These are phyloP conservation scores for Syrrhaptes paradoxus DNA, from an alignment of 2,113 vertebrate species.

Conservation along the genomic window DNA sequence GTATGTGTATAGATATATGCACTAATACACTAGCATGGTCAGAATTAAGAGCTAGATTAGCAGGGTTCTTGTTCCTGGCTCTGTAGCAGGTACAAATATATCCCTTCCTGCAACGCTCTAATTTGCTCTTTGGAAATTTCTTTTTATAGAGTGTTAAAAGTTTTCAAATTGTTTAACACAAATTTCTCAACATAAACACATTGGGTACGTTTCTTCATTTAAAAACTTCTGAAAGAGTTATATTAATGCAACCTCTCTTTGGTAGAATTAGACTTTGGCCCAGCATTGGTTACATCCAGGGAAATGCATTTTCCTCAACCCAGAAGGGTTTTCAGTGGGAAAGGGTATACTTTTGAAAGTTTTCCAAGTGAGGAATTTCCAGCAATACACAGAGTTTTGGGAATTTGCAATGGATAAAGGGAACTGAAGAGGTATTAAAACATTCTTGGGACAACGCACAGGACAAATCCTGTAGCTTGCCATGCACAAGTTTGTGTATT, in stretches of 20 bases:
- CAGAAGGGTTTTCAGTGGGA: slow-evolving; percentile 18
- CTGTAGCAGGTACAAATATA: background rate
- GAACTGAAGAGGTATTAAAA: slow-evolving; percentile 22
- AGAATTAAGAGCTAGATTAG: background rate
- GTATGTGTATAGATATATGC: background rate
- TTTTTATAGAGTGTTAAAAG: background rate
- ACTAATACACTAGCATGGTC: background rate
- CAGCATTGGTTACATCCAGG: background rate
- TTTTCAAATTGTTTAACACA: background rate
- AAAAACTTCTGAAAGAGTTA: background rate
- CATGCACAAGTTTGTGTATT: slow-evolving; percentile 26
- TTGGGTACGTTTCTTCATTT: background rate
- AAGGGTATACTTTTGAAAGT: slow-evolving; percentile 9
- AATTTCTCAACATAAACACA: background rate
- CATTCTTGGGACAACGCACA: slow-evolving; percentile 2
- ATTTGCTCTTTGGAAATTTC: background rate
- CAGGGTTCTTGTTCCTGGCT: background rate
- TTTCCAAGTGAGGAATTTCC: slow-evolving; percentile 54
- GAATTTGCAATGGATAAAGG: background rate
- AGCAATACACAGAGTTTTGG: background rate
- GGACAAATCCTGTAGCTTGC: slow-evolving; percentile 42
- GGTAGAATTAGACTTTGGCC: background rate
- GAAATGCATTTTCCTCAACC: slow-evolving; percentile 42
- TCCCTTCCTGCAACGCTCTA: background rate
- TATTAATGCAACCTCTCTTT: background rate